phyloP scores from a whole-genome alignment of 23 tunicate genomes.

The Clavelina lepadiformis region DNA sequence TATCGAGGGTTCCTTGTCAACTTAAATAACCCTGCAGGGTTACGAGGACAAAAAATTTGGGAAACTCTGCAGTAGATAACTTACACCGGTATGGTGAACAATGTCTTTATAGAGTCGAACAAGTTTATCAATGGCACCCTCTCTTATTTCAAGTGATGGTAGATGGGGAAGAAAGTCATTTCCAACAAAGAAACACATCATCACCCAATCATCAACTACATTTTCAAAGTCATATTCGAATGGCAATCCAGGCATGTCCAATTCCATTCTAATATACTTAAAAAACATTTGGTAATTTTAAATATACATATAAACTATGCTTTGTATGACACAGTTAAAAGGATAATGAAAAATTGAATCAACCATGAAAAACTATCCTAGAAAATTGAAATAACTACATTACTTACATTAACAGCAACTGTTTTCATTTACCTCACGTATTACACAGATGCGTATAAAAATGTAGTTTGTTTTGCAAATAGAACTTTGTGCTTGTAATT shows the following conservation, averaged over 20 bases:
- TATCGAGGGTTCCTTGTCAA: too few relatives aligned
- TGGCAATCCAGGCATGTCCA: slow-evolving; percentile 91
- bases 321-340: too few relatives aligned
- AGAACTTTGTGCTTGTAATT: slow-evolving; percentile 30
- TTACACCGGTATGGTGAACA: slow-evolving; percentile 69
- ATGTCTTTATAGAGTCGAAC: slow-evolving; percentile 85
- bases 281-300: neutral
- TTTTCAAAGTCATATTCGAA: slow-evolving; percentile 90
- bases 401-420: too few relatives aligned
- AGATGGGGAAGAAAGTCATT: slow-evolving; percentile 97
- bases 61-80: too few relatives aligned
- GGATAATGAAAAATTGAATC: too few relatives aligned
- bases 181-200: slow-evolving; percentile 99
- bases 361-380: too few relatives aligned
- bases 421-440: slow-evolving; percentile 76
- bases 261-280: slow-evolving; percentile 68
- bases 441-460: slow-evolving; percentile 74
- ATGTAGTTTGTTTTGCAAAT: slow-evolving; percentile 66
- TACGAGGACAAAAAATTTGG: too few relatives aligned
- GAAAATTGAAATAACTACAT: too few relatives aligned
- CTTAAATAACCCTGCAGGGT: too few relatives aligned
- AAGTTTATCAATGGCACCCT: slow-evolving; percentile 98
- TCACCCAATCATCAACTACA: slow-evolving; percentile 96
- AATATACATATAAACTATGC: neutral
- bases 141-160: slow-evolving; percentile 89